Evolutionary conservation across 2,888 invertebrate species (phyloP), one percentile per base, ranked within the genome.

Genomic region (Brachypterus glaber): DNA sequence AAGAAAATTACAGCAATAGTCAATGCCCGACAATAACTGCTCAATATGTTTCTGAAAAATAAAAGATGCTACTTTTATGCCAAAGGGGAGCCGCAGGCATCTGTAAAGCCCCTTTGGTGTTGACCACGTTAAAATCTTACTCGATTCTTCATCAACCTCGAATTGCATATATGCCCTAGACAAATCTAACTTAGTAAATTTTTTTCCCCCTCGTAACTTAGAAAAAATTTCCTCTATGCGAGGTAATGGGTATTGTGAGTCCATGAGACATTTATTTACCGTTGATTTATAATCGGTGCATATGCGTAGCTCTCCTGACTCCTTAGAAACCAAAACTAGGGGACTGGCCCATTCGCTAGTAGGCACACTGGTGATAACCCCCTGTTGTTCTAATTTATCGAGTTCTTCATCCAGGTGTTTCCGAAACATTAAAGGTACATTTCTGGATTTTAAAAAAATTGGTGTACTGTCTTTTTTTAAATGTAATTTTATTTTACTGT

Each of bases 141-240:
- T 12, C 4, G 12, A n/a, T 32, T 35, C 16, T 30, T 35, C 15
- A 17, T 27, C 27, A 5, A 35, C 25, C 8, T 13, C 7, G n/a
- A 35, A 16, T 9, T 31, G 35, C 27, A 16, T n/a, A 31, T 35
- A 35, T 7, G 35, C 35, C 4, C 26, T 5, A 4, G 4, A 7
- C 8, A 35, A 13, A 31, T 35, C 35, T 21, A 35, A 31, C 7
- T 7, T 35, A 21, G 26, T 16, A 13, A 35, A 35, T 5, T 11
- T 14, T 32, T 30, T n/a, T 5, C 35, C 35, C 9, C 35, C 35
- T 4, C 9, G 3, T 15, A 35, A 8, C 14, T 35, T 31, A 11
- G 12, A n/a, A 17, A 35, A 30, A 4, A 35, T 13, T n/a, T 35
- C 35, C 15, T 35, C 35, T 12, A 35, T 35, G 11, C 15, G 24